Conservation (phyloP, 2,113 vertebrate genomes). For the Tapirus terrestris region DNA sequence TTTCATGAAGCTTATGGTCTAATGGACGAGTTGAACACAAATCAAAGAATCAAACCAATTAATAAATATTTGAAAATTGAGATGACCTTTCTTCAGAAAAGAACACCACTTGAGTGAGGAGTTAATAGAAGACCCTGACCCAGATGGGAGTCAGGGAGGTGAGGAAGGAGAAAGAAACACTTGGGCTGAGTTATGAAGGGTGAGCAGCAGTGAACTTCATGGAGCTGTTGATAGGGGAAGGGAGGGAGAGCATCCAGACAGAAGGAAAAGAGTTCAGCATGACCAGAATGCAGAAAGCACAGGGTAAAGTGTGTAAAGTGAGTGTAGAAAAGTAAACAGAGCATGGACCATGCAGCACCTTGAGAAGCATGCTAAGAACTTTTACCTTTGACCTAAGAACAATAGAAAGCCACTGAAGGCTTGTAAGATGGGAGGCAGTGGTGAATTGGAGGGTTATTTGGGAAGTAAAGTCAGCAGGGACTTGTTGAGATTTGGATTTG, state of each 20-base stretch:
- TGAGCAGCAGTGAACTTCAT: neutral
- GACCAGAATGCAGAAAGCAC: neutral
- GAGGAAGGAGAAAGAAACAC: neutral
- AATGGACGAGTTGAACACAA: neutral
- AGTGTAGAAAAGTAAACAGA: neutral
- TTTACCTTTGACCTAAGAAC: neutral
- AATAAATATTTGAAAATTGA: neutral
- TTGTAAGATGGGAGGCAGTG: neutral
- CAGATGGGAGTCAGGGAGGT: neutral
- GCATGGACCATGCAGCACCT: neutral
- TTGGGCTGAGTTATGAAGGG: neutral
- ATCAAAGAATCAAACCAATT: neutral
- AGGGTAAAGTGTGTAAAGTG: neutral
- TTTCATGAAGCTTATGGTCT: neutral
- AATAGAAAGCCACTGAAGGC: neutral
- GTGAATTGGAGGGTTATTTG: neutral
- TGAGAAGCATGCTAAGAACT: neutral
- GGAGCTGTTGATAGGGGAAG: neutral
- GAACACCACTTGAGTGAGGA: neutral
- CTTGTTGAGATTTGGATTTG: neutral
- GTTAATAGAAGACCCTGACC: neutral
- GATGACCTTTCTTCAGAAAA: neutral
- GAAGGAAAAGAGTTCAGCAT: neutral
- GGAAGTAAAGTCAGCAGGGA: neutral
- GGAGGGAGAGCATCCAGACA: neutral